Evolutionary conservation across 2,113 vertebrate genomes (phyloP).

Genomic region (Sterna hirundo): DNA sequence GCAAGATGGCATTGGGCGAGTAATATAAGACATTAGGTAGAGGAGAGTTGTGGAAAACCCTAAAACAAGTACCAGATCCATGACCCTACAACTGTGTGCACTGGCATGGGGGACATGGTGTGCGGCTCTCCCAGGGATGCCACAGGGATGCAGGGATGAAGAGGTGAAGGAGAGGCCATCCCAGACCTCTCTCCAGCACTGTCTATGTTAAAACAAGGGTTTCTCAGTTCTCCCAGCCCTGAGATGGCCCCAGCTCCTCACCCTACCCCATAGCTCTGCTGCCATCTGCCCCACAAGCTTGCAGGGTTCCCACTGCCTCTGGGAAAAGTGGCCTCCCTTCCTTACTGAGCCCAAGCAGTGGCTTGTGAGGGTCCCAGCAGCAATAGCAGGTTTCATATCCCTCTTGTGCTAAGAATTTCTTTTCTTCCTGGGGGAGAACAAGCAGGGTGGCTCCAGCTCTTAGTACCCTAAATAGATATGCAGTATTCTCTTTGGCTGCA

Average conservation of each 20-base stretch:
- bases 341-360: rapidly evolving
- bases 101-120: not conserved
- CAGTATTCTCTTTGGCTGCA: not conserved
- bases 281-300: not conserved
- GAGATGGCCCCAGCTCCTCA: not conserved
- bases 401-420: rapidly evolving
- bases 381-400: not conserved
- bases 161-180: rapidly evolving
- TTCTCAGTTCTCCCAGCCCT: not conserved
- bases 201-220: not conserved
- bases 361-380: not conserved
- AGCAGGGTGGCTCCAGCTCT: not conserved
- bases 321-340: not conserved
- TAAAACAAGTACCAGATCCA: not conserved
- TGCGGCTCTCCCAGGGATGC: not conserved
- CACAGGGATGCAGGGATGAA: not conserved
- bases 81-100: not conserved
- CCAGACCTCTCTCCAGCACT: not conserved
- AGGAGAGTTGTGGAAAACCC: not conserved
- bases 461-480: not conserved
- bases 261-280: not conserved
- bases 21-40: not conserved
- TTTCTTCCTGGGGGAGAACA: not conserved
- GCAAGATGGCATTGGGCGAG: not conserved
- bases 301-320: not conserved